These are phyloP conservation scores for Hydractinia echinata DNA, from an alignment of 30 jellyfish, hydroid and myxozoan genomes.

Conservation along the genomic window DNA sequence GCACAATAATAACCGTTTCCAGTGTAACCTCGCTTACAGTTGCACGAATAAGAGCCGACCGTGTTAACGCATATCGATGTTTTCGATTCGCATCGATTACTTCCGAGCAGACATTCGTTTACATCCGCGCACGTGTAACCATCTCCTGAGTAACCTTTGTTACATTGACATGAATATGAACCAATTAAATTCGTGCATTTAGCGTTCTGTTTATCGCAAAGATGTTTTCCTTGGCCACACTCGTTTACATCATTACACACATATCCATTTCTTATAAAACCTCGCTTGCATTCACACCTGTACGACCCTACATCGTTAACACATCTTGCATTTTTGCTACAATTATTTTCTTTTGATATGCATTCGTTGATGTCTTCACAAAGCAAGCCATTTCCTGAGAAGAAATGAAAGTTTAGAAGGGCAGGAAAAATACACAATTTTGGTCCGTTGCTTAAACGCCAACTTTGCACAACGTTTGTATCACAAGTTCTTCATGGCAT, in stretches of 20 bases:
- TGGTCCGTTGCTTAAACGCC: neutral
- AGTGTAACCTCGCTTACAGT: conserved; percentile 39
- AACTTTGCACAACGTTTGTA: neutral
- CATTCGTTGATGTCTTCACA: conserved; percentile 38
- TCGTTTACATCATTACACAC: conserved; percentile 37
- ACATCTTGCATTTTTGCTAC: conserved; percentile 19
- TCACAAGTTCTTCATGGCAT: neutral
- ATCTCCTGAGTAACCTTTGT: conserved; percentile 44
- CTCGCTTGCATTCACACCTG: conserved; percentile 13
- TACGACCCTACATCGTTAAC: conserved; percentile 10
- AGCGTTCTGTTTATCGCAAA: conserved; percentile 33
- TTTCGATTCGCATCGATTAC: conserved; percentile 26
- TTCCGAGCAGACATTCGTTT: conserved; percentile 37
- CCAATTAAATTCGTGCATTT: conserved; percentile 38
- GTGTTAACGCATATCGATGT: conserved; percentile 38
- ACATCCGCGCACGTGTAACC: conserved; percentile 47
- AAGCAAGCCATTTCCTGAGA: conserved; percentile 24
- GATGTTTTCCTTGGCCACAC: conserved; percentile 31
- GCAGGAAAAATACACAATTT: neutral
- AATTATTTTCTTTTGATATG: neutral
- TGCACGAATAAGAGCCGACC: conserved; percentile 34
- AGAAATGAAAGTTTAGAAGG: neutral
- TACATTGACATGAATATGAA: conserved; percentile 42
- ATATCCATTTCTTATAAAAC: conserved; percentile 31
- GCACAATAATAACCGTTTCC: conserved; percentile 51